Evolutionary conservation across 2,113 vertebrate genomes (phyloP).

Genomic region (Xiphophorus couchianus): DNA sequence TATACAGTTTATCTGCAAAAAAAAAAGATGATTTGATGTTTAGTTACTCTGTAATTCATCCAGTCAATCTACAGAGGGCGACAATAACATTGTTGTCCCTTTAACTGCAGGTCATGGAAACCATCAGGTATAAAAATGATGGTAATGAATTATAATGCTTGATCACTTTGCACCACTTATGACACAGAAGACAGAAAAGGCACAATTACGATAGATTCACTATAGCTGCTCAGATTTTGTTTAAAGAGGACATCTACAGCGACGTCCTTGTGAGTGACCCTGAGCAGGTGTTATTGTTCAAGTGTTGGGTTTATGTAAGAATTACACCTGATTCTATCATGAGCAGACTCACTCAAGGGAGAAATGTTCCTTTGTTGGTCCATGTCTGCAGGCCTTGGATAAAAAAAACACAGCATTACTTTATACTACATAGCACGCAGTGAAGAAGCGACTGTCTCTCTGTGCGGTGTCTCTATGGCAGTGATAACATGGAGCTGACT

Average conservation of each 20-base stretch:
- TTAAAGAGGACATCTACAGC: not conserved
- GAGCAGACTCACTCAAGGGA: not conserved
- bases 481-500: slow-evolving; percentile 30
- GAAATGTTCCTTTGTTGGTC: not conserved
- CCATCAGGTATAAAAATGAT: too few species aligned
- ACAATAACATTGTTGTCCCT: too few species aligned
- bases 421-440: slow-evolving; percentile 7
- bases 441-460: not conserved
- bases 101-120: too few species aligned
- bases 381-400: slow-evolving; percentile 2
- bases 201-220: not conserved
- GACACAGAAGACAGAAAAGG: not conserved
- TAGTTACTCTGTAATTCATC: too few species aligned
- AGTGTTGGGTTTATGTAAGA: not conserved
- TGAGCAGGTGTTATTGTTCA: not conserved
- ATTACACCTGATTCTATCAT: not conserved
- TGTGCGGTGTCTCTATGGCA: slow-evolving; percentile 6
- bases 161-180: too few species aligned
- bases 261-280: not conserved
- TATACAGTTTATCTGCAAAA: too few species aligned
- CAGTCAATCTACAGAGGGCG: too few species aligned
- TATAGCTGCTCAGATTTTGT: not conserved
- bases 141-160: too few species aligned
- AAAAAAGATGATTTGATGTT: too few species aligned
- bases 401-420: not conserved